phyloP scores from a whole-genome alignment of 2,888 invertebrate genomes.

The Meghimatium bilineatum region DNA sequence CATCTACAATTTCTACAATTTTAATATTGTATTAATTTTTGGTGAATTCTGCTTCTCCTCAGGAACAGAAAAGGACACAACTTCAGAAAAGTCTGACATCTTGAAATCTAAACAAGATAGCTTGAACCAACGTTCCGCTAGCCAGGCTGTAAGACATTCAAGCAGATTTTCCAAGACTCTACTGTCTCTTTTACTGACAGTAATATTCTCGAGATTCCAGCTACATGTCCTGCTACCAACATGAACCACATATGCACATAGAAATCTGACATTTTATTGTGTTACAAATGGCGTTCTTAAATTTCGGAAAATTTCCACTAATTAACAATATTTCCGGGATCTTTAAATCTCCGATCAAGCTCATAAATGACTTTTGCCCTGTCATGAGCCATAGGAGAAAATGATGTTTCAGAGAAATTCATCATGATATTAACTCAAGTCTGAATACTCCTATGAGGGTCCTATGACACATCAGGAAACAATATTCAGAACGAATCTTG shows the following conservation, averaged over 20 bases:
- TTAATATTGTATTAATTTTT: neutral
- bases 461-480: neutral
- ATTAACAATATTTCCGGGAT: neutral
- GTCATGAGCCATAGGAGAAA: neutral
- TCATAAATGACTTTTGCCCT: neutral
- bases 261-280: too few species aligned
- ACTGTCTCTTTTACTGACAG: conserved; percentile 1
- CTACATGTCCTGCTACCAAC: neutral
- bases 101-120: conserved; percentile 32
- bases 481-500: neutral
- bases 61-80: conserved; percentile 44
- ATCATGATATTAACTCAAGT: neutral
- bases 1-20: neutral
- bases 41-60: neutral
- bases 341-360: neutral
- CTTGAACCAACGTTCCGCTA: conserved; percentile 7
- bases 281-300: neutral
- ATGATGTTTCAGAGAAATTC: neutral
- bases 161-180: neutral
- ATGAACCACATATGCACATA: neutral
- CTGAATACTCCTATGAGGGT: neutral
- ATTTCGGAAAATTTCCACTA: neutral
- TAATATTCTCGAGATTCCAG: conserved; percentile 16
- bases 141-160: neutral
- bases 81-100: conserved; percentile 3